These are phyloP conservation scores for Aleiodes leptofemur DNA, from an alignment of 2,888 invertebrate genomes.

Conservation along the genomic window DNA sequence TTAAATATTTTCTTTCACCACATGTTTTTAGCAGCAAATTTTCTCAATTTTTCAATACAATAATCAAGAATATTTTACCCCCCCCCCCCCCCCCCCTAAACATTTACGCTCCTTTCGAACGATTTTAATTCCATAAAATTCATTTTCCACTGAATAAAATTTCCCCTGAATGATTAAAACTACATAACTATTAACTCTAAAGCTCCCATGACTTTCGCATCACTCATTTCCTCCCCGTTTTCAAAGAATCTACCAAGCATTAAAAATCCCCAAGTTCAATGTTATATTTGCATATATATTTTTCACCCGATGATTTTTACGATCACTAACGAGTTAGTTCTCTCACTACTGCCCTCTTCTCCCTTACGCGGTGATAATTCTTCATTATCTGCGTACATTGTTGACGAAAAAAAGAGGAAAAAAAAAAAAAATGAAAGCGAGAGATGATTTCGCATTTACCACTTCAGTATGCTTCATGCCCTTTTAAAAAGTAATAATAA, in stretches of 20 bases:
- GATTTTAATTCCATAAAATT: background rate
- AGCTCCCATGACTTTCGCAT: too few species aligned
- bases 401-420: constrained; percentile 59
- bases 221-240: too few species aligned
- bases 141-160: constrained; percentile 7
- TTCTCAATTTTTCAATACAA: too few species aligned
- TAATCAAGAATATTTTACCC: too few species aligned
- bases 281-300: constrained; percentile 36
- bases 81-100: too few species aligned
- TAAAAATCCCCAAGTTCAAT: constrained; percentile 6
- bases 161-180: too few species aligned
- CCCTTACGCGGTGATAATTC: constrained; percentile 73
- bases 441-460: constrained; percentile 42
- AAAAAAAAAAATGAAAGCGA: constrained; percentile 20
- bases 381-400: constrained; percentile 73
- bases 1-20: too few species aligned
- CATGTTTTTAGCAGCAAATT: too few species aligned
- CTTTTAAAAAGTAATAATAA: constrained; percentile 51
- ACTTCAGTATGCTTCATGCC: constrained; percentile 38
- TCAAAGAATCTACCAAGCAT: too few species aligned
- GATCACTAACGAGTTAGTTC: constrained; percentile 72
- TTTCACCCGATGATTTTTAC: constrained; percentile 68
- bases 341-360: constrained; percentile 61
- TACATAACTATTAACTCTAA: too few species aligned
- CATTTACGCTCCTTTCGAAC: too few species aligned